These are phyloP conservation scores for Pipistrellus pygmaeus DNA, from an alignment of 2,797 vertebrate species.

Conservation along the genomic window DNA sequence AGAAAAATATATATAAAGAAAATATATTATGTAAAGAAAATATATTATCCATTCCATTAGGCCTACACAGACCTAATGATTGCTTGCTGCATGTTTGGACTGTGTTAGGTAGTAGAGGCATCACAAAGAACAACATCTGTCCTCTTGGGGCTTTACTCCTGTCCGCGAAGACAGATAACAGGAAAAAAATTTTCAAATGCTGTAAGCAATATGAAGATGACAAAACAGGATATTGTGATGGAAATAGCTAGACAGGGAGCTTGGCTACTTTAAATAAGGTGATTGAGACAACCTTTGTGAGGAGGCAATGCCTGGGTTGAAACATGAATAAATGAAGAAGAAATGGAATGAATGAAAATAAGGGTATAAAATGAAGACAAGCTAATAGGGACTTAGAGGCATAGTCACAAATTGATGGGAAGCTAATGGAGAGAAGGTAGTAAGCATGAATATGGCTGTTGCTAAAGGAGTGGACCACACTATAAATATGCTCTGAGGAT, in stretches of 20 bases:
- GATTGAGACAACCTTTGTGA: background rate
- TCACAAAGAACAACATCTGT: background rate
- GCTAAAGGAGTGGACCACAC: background rate
- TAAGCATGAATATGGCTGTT: background rate
- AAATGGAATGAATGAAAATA: background rate
- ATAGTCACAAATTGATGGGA: background rate
- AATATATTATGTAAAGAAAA: background rate
- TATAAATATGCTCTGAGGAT: background rate
- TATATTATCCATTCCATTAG: background rate
- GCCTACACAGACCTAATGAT: background rate
- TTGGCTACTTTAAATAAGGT: background rate
- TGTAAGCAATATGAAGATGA: background rate
- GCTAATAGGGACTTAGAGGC: background rate
- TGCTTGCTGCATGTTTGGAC: background rate
- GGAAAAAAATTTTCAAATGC: slow-evolving; percentile 34
- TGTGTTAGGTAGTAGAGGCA: background rate
- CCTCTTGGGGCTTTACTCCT: background rate
- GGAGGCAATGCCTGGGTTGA: background rate
- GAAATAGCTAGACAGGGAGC: background rate
- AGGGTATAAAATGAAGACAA: background rate
- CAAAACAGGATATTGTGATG: background rate
- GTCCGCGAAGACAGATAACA: background rate
- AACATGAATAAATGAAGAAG: background rate
- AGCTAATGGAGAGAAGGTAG: background rate
- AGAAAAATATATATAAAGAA: background rate